A percentile compares a stretch with the other conserved stretches of the same genome.
Evolutionary conservation across 1,140 invertebrate genomes (phyloP).

Genomic region (Zaprionus inermis): DNA sequence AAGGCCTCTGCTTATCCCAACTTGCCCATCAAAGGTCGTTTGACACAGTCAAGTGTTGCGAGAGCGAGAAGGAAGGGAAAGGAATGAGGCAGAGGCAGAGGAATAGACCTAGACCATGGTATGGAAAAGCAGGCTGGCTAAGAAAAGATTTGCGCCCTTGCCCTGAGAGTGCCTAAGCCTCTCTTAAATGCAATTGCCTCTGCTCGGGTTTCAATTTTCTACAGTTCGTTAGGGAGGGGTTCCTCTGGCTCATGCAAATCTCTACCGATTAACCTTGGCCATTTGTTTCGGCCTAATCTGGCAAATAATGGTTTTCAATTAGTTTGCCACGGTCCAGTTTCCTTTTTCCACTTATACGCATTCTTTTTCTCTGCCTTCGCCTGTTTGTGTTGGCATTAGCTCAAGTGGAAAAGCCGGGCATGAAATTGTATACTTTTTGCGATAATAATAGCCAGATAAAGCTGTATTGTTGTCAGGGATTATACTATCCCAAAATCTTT

Average conservation of each 20-base stretch:
- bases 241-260: conserved; percentile 64
- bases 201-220: conserved; percentile 59
- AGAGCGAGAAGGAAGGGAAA: not conserved
- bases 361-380: not conserved
- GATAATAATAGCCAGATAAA: conserved; percentile 4
- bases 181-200: conserved; percentile 67
- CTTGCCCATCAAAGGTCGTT: conserved; percentile 68
- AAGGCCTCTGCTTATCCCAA: conserved; percentile 61
- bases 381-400: conserved; percentile 7
- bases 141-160: conserved; percentile 12
- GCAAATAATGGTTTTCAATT: conserved; percentile 79
- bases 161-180: conserved; percentile 42
- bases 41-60: conserved; percentile 52
- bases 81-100: not conserved
- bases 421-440: not conserved
- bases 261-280: conserved; percentile 66
- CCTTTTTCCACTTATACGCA: conserved; percentile 10
- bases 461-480: not conserved
- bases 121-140: not conserved
- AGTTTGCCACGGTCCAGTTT: conserved; percentile 71
- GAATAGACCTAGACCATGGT: too few relatives aligned
- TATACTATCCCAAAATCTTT: not conserved
- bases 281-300: conserved; percentile 76
- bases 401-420: conserved; percentile 39
- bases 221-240: conserved; percentile 61